Evolutionary conservation across 1,140 invertebrate genomes (phyloP), one percentile per base, ranked within the genome.

Genomic region (Holcopasites calliopsidis): DNA sequence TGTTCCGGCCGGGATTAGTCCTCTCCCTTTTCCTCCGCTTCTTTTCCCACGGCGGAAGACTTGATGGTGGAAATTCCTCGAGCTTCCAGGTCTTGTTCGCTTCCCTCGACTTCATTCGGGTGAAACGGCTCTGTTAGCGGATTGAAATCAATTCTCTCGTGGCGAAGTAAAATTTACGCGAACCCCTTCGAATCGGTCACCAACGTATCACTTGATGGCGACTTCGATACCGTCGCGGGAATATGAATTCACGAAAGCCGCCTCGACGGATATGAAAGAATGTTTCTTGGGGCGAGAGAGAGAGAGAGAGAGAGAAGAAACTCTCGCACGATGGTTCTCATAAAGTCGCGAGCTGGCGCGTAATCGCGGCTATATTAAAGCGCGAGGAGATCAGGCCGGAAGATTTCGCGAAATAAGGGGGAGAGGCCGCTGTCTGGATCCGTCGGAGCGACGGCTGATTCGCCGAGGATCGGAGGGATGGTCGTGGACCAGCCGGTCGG

Each of bases 281-380:
- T 71, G 64, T 13, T 61, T 18, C 23, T 21, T n/a, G n/a, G n/a
- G n/a, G n/a, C 10, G 3, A 18, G 18, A 18, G 23, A 18, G 26
- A 16, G 23, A 5, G 7, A 8, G 5, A 3, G 31, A 7, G 35
- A 5, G 0, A 13, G 47, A 31, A 55, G 40, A 18, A 57, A 58
- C 52, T 64, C 70, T 78, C 55, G 64, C 62, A 57, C 50, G 62
- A 60, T 40, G 72, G 66, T 80, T 76, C 79, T 81, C 79, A 81
- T 81, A 81, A 81, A 81, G 78, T 81, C 78, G 79, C 79, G 78
- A 81, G 79, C 65, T 76, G 72, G 58, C 72, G 78, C 79, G 72
- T 81, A 81, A 81, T 81, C 79, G 79, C 38, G 65, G 54, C 52
- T 80, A 81, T 81, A 81, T 81, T 81, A 81, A 81, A 81, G 72